Conservation (phyloP, 2,113 vertebrate species). For the Dryoscopus gambensis region DNA sequence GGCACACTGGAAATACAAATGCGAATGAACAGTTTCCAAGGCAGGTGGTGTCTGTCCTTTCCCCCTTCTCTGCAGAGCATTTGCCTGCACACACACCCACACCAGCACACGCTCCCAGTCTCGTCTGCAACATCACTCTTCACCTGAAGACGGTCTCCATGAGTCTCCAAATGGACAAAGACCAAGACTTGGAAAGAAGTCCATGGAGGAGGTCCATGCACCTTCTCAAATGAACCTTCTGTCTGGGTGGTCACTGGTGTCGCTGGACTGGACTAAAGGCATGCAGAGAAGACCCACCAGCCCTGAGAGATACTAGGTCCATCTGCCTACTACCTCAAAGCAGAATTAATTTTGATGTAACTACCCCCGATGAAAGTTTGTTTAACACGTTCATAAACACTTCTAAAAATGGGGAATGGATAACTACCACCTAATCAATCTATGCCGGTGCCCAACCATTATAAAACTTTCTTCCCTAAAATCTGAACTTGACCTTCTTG, state of each 20-base stretch:
- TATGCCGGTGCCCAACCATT: fast-evolving
- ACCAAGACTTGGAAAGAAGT: not conserved
- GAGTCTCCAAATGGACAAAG: not conserved
- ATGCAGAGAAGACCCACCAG: not conserved
- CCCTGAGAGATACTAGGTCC: not conserved
- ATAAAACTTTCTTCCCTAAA: not conserved
- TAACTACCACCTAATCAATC: not conserved
- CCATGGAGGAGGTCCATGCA: not conserved
- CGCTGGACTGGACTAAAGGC: fast-evolving
- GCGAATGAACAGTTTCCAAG: not conserved
- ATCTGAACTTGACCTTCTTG: not conserved
- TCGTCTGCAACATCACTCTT: not conserved
- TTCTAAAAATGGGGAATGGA: not conserved
- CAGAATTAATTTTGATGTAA: not conserved
- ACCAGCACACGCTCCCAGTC: not conserved
- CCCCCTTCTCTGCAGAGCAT: not conserved
- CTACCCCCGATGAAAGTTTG: not conserved
- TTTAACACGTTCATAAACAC: not conserved
- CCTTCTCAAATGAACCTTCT: not conserved
- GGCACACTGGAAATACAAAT: fast-evolving
- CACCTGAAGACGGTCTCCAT: not conserved
- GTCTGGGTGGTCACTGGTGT: not conserved
- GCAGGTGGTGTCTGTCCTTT: not conserved
- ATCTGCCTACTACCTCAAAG: not conserved
- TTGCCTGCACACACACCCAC: not conserved